These are phyloP conservation scores for Thamnophis sirtalis DNA, from an alignment of 2,113 vertebrate species.

Conservation along the genomic window DNA sequence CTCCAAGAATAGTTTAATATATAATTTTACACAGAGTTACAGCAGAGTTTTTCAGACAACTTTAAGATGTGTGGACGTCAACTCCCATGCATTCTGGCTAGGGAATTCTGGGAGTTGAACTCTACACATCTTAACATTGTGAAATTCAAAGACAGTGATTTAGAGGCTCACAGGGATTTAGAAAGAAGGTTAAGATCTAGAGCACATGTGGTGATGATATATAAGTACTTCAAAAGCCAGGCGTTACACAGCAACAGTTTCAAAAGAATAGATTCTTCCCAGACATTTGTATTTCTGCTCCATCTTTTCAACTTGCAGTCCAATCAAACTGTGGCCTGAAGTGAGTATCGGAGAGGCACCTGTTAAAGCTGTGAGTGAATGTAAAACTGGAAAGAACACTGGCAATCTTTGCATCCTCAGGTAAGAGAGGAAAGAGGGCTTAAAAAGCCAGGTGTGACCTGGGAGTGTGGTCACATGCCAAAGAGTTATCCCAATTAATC, in stretches of 20 bases:
- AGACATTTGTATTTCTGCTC: background rate
- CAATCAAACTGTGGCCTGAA: background rate
- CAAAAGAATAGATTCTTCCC: background rate
- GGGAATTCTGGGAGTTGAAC: background rate
- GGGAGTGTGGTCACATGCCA: background rate
- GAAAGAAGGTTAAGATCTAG: background rate
- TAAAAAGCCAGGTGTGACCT: background rate
- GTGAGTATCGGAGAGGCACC: background rate
- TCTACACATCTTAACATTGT: background rate
- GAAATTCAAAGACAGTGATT: background rate
- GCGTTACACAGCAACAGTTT: background rate
- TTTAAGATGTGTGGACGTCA: background rate
- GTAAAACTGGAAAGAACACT: background rate
- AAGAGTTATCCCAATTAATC: background rate
- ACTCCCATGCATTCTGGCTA: background rate
- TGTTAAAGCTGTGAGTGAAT: background rate
- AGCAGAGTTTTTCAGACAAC: background rate
- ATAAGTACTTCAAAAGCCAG: background rate
- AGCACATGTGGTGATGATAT: background rate
- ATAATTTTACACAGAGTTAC: background rate
- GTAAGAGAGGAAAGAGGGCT: background rate
- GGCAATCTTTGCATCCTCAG: background rate
- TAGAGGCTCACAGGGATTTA: background rate
- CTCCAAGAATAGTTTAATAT: background rate
- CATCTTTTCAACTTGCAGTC: background rate